Percentiles rank a stretch among this genome's conserved stretches.
Conservation (phyloP, 2,113 vertebrate species). For the Loxodonta africana region DNA sequence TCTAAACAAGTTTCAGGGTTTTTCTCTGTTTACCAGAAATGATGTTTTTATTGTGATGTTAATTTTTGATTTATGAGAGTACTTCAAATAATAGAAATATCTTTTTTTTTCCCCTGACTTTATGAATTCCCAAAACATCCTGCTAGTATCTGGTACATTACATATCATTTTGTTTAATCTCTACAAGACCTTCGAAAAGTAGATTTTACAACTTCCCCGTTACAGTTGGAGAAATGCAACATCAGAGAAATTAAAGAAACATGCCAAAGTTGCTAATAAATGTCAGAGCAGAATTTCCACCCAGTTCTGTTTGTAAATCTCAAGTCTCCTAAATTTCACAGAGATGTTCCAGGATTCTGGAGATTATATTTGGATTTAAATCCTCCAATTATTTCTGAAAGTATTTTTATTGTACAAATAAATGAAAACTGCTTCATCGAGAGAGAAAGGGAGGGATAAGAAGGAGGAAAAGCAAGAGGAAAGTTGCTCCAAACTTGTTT, state of each 20-base stretch:
- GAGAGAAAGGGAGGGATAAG: not conserved
- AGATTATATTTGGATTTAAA: not conserved
- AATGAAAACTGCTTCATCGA: not conserved
- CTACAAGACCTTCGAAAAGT: not conserved
- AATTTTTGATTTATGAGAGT: not conserved
- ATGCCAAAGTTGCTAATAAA: not conserved
- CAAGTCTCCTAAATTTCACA: not conserved
- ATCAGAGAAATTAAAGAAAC: not conserved
- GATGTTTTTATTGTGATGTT: not conserved
- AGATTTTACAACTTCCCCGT: not conserved
- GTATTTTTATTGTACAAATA: not conserved
- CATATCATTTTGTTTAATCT: not conserved
- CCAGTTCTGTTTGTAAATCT: fast-evolving
- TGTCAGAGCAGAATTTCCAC: not conserved
- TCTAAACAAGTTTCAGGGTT: not conserved
- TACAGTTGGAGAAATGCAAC: not conserved
- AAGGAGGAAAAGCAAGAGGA: too few relatives aligned
- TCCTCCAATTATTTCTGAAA: not conserved
- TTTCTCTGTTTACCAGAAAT: not conserved
- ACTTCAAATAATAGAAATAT: not conserved
- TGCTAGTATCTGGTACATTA: not conserved
- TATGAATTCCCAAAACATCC: slow-evolving; percentile 29
- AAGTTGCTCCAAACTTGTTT: fast-evolving
- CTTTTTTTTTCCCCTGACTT: not conserved
- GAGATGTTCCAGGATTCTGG: not conserved